These are phyloP conservation scores for Micromussa lordhowensis DNA, from an alignment of 92 coral and sea anemone genomes.

Conservation along the genomic window DNA sequence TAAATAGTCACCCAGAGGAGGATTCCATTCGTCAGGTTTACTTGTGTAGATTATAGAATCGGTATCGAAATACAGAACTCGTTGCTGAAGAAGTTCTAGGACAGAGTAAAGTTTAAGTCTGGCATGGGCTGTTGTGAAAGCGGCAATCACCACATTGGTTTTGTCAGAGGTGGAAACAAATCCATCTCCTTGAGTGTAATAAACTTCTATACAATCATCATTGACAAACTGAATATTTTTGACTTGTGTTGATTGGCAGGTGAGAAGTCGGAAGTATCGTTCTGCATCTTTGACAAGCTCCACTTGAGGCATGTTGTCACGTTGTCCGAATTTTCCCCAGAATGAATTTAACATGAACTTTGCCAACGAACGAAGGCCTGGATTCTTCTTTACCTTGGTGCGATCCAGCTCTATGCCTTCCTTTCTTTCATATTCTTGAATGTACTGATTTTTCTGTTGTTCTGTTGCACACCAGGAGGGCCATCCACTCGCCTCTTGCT, in stretches of 20 bases:
- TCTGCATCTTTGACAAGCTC: slow-evolving; percentile 61
- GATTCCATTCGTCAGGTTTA: slow-evolving; percentile 29
- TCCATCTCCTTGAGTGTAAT: too few species aligned
- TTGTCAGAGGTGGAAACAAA: too few species aligned
- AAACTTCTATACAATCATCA: too few species aligned
- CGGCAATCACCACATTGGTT: slow-evolving; percentile 36
- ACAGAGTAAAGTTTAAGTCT: slow-evolving; percentile 40
- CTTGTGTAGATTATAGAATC: slow-evolving; percentile 17
- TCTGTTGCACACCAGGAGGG: slow-evolving; percentile 58
- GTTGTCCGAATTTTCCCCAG: slow-evolving; percentile 68
- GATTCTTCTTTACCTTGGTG: slow-evolving; percentile 40
- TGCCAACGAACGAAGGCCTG: slow-evolving; percentile 64
- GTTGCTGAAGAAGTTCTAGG: slow-evolving; percentile 7
- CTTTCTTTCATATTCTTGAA: slow-evolving; percentile 31
- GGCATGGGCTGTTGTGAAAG: slow-evolving; percentile 44
- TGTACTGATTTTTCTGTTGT: slow-evolving; percentile 42
- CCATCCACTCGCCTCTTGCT: slow-evolving; percentile 59
- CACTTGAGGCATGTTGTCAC: too few species aligned
- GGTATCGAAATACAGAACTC: too few species aligned
- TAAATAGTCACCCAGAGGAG: slow-evolving; percentile 38
- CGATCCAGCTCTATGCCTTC: slow-evolving; percentile 63
- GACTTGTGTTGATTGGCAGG: slow-evolving; percentile 35
- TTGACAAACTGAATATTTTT: too few species aligned
- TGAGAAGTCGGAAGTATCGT: slow-evolving; percentile 51
- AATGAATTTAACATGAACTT: slow-evolving; percentile 65